Conservation (phyloP, 2,113 vertebrate genomes). For the Pholis gunnellus region DNA sequence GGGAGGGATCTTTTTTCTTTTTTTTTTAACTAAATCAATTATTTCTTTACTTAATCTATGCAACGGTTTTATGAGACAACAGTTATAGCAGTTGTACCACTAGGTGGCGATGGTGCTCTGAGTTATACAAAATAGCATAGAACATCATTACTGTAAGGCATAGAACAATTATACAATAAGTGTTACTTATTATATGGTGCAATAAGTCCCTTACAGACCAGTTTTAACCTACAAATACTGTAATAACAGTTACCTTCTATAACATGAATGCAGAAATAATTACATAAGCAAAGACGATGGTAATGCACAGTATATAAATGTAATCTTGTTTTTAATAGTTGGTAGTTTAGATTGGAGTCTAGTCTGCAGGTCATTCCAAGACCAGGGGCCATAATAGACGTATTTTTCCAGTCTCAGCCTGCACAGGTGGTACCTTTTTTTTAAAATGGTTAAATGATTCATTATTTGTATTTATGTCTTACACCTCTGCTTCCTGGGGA, state of each 20-base stretch:
- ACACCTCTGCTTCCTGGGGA: constrained; percentile 3
- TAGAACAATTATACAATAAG: neutral
- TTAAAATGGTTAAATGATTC: neutral
- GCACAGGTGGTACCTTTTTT: neutral
- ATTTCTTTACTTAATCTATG: constrained; percentile 40
- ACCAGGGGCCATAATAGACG: neutral
- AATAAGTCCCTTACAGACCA: neutral
- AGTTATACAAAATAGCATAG: neutral
- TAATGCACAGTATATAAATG: neutral
- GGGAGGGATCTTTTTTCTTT: constrained; percentile 1
- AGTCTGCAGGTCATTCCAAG: neutral
- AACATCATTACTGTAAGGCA: neutral
- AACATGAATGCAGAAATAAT: neutral
- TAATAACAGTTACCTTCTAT: neutral
- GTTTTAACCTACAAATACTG: neutral
- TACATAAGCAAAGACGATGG: neutral
- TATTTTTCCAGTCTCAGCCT: too few relatives aligned
- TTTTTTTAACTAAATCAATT: constrained; percentile 62
- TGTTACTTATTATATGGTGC: neutral
- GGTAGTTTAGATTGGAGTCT: neutral
- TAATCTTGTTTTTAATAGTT: neutral
- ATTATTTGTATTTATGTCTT: constrained; percentile 8
- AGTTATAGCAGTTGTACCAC: constrained; percentile 19
- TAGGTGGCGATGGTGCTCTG: constrained; percentile 55
- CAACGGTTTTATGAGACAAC: constrained; percentile 21